Percentiles rank a stretch among this genome's conserved stretches.
Conservation (phyloP, 2,113 vertebrate genomes). For the Ondatra zibethicus region DNA sequence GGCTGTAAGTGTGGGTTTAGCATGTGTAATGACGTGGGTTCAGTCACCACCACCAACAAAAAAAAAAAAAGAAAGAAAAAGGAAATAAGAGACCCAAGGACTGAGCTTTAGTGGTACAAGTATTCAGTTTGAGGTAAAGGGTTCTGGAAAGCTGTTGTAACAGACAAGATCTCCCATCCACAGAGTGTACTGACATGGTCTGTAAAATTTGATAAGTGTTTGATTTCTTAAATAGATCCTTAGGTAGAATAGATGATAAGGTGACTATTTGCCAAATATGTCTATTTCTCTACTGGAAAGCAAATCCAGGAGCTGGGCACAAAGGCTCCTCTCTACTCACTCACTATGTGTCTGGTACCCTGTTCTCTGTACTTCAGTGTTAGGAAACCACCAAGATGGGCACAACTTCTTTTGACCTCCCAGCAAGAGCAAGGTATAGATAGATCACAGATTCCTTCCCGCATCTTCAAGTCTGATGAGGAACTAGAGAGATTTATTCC, state of each 20-base stretch:
- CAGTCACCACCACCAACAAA: background rate
- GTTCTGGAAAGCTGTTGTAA: background rate
- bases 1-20: no score
- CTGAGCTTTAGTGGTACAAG: background rate
- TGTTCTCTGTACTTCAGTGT: background rate
- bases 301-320: background rate
- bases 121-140: background rate
- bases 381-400: background rate
- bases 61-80: background rate
- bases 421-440: background rate
- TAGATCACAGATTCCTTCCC: background rate
- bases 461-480: background rate
- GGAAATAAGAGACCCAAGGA: background rate
- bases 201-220: background rate
- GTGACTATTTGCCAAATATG: background rate
- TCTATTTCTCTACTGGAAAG: background rate
- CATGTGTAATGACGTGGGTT: background rate
- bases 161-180: background rate
- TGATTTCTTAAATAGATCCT: background rate
- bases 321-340: background rate
- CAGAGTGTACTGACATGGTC: background rate
- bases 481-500: background rate
- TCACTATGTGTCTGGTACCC: background rate
- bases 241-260: background rate
- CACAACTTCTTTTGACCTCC: background rate